Percentiles rank a stretch among this genome's conserved stretches.
Conservation (phyloP, 2,797 vertebrate genomes). For the Catamblyrhynchus diadema region DNA sequence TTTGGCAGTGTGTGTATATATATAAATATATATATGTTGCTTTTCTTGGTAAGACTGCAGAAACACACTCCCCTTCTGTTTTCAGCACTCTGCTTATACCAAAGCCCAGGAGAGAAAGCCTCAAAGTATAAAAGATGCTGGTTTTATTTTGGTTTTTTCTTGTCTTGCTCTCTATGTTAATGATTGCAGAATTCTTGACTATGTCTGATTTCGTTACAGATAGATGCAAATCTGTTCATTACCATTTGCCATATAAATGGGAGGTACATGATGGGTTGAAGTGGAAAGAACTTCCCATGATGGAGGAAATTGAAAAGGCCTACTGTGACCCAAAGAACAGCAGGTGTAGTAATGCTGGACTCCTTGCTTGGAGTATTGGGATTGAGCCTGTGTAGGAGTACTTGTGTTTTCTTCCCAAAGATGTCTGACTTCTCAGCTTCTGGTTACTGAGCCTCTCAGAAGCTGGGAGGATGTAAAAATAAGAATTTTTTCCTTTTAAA, state of each 20-base stretch:
- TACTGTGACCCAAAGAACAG: constrained; percentile 80
- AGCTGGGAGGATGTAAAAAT: neutral
- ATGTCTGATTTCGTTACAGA: constrained; percentile 69
- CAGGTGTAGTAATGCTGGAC: constrained; percentile 40
- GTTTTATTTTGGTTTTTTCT: neutral
- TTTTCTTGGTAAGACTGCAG: neutral
- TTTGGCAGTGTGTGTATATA: neutral
- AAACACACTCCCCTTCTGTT: neutral
- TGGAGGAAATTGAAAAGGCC: constrained; percentile 84
- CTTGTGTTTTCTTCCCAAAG: neutral
- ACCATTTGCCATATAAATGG: constrained; percentile 89
- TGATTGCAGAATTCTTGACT: neutral
- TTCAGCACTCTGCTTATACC: neutral
- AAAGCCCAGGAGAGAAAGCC: neutral
- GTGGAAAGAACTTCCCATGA: constrained; percentile 81
- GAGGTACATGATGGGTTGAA: constrained; percentile 68
- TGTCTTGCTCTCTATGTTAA: neutral
- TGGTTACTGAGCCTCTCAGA: neutral
- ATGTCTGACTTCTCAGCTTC: neutral
- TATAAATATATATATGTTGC: neutral
- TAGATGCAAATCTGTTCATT: constrained; percentile 82
- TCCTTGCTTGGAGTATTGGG: neutral
- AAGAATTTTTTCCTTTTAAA: neutral
- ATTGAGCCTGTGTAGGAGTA: neutral
- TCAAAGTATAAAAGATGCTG: neutral